phyloP scores from a whole-genome alignment of 2,113 vertebrate genomes.

The Nothoprocta pentlandii region DNA sequence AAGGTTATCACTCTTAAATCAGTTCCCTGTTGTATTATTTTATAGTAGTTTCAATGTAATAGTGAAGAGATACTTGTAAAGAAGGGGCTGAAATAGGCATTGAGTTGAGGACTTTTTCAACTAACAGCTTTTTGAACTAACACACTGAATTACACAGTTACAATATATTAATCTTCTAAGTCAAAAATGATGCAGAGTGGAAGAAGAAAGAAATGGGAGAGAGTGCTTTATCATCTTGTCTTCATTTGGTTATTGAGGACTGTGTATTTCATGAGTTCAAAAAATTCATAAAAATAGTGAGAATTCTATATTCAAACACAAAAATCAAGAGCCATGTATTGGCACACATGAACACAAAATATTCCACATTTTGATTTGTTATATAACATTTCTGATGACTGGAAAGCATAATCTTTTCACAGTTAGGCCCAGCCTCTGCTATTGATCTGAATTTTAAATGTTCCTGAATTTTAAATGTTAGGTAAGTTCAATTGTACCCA shows the following conservation, averaged over 20 bases:
- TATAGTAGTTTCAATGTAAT: neutral
- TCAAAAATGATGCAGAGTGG: neutral
- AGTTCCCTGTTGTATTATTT: neutral
- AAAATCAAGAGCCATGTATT: neutral
- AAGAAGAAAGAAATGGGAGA: neutral
- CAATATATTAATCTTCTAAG: rapidly evolving
- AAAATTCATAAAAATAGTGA: neutral
- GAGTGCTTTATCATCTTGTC: neutral
- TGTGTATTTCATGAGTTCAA: neutral
- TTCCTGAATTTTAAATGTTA: neutral
- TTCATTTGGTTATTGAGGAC: neutral
- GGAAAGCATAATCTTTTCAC: neutral
- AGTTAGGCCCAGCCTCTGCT: neutral
- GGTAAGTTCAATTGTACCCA: neutral
- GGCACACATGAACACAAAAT: neutral
- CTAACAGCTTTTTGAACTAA: neutral
- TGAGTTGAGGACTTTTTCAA: neutral
- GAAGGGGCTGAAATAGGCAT: neutral
- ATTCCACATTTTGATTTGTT: rapidly evolving
- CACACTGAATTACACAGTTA: neutral
- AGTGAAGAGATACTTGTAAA: neutral
- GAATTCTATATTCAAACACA: neutral
- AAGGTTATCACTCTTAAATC: neutral
- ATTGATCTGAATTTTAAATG: neutral
- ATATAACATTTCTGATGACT: neutral